Base-by-base conservation (phyloP, 2,888 invertebrate species). In the Rhingia campestris region DNA sequence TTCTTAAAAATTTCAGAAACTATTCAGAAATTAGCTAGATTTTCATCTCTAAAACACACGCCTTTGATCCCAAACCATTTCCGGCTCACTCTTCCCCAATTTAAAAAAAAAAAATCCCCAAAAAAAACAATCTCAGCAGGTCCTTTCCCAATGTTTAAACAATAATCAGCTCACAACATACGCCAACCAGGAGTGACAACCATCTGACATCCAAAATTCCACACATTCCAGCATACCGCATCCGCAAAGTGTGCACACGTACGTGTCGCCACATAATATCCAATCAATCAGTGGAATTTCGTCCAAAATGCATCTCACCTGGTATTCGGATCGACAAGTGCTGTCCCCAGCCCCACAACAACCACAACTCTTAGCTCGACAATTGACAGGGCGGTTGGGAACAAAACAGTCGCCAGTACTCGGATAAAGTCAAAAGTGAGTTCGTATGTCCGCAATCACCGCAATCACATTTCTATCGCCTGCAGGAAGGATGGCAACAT, bases 231-330 rank as follows among this genome's bases (percentile, higher is more conserved):
- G 67, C 39, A 70, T 56, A 80, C 80, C 84, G 74, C 70, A 74
- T 74, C 66, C 39, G 43, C 69, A 79, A 63, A 74, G 63, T 74
- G 67, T 74, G 79, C 56, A 79, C 73, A 79, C 80, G 66, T 84
- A 84, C 84, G 84, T 84, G 84, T 84, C 61, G 75, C 80, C 84
- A 84, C 84, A 84, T 84, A 84, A 84, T 84, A 80, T 84, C 84
- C 84, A 80, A 84, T 84, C 84, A 84, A 84, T 84, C 84, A 84
- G 59, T 80, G 80, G 84, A 79, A 84, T 84, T 74, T 79, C 39
- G 64, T 12, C 54, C 58, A 49, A 84, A 84, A 80, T 84, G 63
- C 73, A 82, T 59, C 66, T 66, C 77, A 61, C 81, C 70, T 72
- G 77, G 43, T 35, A 41, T 14, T 9, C 32, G 10, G 39, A 14